A percentile compares a stretch with the other conserved stretches of the same genome.
Conservation (phyloP, 2,797 vertebrate genomes). For the Prionace glauca region DNA sequence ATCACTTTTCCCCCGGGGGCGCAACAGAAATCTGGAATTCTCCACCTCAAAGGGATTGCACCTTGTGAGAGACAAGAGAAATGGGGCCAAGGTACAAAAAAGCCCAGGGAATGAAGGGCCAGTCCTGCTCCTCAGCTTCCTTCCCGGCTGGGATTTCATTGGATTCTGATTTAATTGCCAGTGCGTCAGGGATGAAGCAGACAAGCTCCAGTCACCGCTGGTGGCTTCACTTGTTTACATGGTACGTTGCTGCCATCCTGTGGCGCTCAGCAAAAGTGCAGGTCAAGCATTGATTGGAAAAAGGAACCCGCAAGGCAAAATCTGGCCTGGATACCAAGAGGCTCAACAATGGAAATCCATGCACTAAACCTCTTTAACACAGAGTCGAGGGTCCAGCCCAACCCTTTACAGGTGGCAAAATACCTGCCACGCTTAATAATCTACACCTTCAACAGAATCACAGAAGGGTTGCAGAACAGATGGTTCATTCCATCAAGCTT, state of each 20-base stretch:
- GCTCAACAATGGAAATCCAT: neutral
- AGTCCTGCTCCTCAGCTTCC: neutral
- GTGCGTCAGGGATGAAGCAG: neutral
- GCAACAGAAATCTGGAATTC: neutral
- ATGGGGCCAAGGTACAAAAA: neutral
- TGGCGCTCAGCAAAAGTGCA: neutral
- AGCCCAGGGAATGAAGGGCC: neutral
- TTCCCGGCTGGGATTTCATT: neutral
- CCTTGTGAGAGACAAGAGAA: neutral
- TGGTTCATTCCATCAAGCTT: neutral
- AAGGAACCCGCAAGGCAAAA: too few species aligned
- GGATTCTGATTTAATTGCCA: neutral
- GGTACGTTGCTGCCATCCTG: neutral
- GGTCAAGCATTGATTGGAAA: too few species aligned
- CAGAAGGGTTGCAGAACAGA: neutral
- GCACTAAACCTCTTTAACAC: neutral
- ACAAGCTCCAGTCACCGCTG: neutral
- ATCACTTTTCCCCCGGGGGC: neutral
- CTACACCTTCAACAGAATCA: neutral
- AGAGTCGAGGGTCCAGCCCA: neutral
- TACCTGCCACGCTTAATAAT: neutral
- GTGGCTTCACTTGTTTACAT: too few species aligned
- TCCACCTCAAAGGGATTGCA: too few species aligned
- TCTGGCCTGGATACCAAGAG: too few species aligned
- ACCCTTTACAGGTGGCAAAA: neutral